Evolutionary conservation across 1,140 invertebrate genomes (phyloP), one percentile per base, ranked within the genome.

Genomic region (Argopecten irradians): DNA sequence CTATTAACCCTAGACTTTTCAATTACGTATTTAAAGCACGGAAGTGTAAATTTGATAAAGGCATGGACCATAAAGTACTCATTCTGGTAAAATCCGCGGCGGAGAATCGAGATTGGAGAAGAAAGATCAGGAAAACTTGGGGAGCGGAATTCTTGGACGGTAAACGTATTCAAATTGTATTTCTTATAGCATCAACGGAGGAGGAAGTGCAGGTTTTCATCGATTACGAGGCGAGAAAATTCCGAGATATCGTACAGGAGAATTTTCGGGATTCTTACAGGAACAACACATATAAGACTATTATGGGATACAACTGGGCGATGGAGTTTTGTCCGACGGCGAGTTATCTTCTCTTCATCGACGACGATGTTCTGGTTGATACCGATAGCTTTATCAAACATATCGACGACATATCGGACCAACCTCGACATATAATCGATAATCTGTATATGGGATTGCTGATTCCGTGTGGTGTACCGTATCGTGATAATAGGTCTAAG

Each of bases 281-380:
- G 3, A 92, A 92, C 71, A 87, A 92, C 16, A 91, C 89, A 8
- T 84, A 88, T 16, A 93, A 93, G 86, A 90, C 88, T 22, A 88
- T 93, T 34, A 93, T 93, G 91, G 91, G 89, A 11, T 89, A 91
- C 34, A 90, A 91, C 82, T 93, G 92, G 92, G 86, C 89, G 1
- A 83, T 85, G 1, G 32, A 82, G 9, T 88, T 90, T 89, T 93
- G 92, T 82, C n/a, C 84, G 0, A 87, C 84, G 8, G 87, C 90
- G 1, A 55, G 55, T 14, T 91, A 86, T 71, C 85, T 87, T 39
- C 83, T 92, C 5, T 91, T 91, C 87, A 87, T 92, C 2, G 91
- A 93, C 43, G 91, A 93, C 39, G 92, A 93, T 43, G 85, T 92
- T 14, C 85, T 92, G 32, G 92, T 93, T 5, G 91, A 93, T 46